Conservation (phyloP, 64 coral and sea anemone species). For the Actinia tenebrosa region DNA sequence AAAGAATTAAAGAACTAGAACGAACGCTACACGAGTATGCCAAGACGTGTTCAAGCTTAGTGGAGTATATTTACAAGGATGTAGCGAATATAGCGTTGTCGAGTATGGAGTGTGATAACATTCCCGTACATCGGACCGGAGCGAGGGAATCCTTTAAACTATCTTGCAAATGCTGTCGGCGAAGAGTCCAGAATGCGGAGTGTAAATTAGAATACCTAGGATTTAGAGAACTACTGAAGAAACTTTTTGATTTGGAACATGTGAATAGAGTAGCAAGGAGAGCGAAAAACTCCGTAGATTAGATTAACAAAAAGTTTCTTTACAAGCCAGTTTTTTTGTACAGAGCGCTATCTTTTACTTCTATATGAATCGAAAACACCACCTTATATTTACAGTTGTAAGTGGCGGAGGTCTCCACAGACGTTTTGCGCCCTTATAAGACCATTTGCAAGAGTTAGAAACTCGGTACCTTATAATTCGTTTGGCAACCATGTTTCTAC, state of each 20-base stretch:
- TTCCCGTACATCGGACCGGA: neutral
- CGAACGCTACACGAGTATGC: slow-evolving; percentile 44
- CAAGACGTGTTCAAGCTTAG: slow-evolving; percentile 34
- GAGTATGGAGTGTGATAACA: slow-evolving; percentile 34
- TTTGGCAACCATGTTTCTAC: no score
- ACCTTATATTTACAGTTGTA: no score
- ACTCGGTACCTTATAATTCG: no score
- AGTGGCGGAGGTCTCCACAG: no score
- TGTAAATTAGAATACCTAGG: slow-evolving; percentile 24
- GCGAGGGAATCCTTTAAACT: slow-evolving; percentile 30
- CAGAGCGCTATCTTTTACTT: no score
- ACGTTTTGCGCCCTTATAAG: no score
- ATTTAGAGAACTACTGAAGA: slow-evolving; percentile 35
- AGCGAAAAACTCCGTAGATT: slow-evolving; percentile 21
- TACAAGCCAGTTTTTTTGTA: no score
- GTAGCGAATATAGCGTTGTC: slow-evolving; percentile 24
- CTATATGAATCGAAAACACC: no score
- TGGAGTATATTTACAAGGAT: slow-evolving; percentile 19
- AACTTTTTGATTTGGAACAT: slow-evolving; percentile 52
- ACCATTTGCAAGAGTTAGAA: no score
- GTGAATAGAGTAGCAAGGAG: slow-evolving; percentile 31
- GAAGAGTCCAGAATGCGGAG: slow-evolving; percentile 33
- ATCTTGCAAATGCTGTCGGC: slow-evolving; percentile 44
- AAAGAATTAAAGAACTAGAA: slow-evolving; percentile 45
- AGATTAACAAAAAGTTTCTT: neutral